phyloP scores from a whole-genome alignment of 1,140 invertebrate species.

The Chelonus insularis region DNA sequence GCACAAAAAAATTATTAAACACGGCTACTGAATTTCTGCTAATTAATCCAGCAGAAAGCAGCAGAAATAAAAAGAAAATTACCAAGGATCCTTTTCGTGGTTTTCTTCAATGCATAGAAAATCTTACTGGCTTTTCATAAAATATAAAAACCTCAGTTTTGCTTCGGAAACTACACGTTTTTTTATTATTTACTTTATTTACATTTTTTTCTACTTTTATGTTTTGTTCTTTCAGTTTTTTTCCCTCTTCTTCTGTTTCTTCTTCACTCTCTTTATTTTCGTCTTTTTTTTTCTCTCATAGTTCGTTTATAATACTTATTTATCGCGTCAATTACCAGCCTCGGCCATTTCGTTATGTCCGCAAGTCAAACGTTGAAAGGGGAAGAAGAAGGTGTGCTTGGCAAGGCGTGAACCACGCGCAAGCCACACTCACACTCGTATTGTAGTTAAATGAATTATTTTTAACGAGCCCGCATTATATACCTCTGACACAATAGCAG shows the following conservation, averaged over 20 bases:
- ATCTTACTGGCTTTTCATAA: conserved; percentile 6
- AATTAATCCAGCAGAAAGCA: conserved; percentile 8
- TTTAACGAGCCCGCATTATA: conserved; percentile 43
- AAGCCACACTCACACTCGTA: conserved; percentile 19
- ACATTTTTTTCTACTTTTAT: background rate
- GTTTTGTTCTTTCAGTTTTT: too few species aligned
- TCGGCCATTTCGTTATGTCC: background rate
- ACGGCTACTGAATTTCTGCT: conserved; percentile 1
- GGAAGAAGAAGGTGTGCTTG: background rate
- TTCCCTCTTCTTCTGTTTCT: background rate
- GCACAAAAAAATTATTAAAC: background rate
- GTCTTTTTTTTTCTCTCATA: conserved; percentile 15
- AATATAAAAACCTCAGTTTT: conserved; percentile 4
- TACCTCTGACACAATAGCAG: conserved; percentile 17
- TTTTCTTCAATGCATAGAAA: conserved; percentile 16
- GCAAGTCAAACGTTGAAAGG: conserved; percentile 3
- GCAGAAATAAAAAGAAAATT: background rate
- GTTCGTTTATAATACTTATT: conserved; percentile 31
- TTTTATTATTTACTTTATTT: conserved; percentile 2
- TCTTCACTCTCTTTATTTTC: conserved; percentile 13
- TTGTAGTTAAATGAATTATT: conserved; percentile 46
- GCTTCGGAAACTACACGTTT: background rate
- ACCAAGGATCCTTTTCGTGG: background rate
- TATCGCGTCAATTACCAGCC: conserved; percentile 37
- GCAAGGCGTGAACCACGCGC: conserved; percentile 14